A percentile compares a stretch with the other conserved stretches of the same genome.
Conservation (phyloP, 2,113 vertebrate species). For the Oncorhynchus masou region DNA sequence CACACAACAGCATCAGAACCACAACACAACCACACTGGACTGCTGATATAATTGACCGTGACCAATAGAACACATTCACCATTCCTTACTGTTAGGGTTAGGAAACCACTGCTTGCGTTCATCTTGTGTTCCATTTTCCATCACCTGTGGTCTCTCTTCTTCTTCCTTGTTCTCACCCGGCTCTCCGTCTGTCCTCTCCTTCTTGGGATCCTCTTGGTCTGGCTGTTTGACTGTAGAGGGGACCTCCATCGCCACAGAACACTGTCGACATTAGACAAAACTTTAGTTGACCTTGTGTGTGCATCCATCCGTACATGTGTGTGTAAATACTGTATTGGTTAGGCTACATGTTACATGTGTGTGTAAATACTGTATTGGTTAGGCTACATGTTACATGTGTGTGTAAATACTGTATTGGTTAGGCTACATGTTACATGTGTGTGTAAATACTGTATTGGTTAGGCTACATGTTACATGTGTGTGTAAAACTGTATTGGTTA, state of each 20-base stretch:
- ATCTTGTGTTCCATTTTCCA: conserved; percentile 2
- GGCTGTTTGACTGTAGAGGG: background rate
- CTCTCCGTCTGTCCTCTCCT: background rate
- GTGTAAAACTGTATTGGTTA: background rate
- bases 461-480: background rate
- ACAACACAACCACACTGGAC: background rate
- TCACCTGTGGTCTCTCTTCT: background rate
- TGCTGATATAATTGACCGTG: background rate
- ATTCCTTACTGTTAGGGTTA: background rate
- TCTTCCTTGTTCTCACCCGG: background rate
- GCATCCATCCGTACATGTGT: background rate
- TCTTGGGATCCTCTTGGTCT: background rate
- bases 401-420: conserved; percentile 2
- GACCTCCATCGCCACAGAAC: conserved; percentile 35
- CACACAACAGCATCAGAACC: background rate
- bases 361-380: conserved; percentile 4
- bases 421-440: background rate
- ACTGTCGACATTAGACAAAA: too few relatives aligned
- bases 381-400: background rate
- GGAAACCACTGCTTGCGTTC: conserved; percentile 30
- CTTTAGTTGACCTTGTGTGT: too few relatives aligned
- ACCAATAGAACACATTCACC: background rate
- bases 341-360: background rate
- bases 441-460: conserved; percentile 4
- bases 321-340: background rate